Base-by-base conservation (phyloP, 2,888 invertebrate genomes). In the Parnassius orleans region DNA sequence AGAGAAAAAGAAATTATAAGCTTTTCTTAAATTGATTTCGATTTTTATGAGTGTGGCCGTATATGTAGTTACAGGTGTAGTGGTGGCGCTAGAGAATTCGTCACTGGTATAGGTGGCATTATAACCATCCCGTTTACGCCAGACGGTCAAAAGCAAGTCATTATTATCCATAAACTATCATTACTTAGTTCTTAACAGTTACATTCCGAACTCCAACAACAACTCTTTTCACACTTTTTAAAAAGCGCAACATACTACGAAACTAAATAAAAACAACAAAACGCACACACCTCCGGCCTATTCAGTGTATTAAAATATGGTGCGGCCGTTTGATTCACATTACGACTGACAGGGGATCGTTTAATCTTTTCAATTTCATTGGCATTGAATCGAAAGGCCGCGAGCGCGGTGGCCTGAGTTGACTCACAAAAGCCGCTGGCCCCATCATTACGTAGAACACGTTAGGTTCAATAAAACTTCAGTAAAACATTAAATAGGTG, bases 251-350 rank as follows among this genome's bases (percentile, higher is more conserved):
- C 44, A 44, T 11, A 12, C 1, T 3, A 12, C 11, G 10, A 43
- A 48, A 48, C 19, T 11, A 52, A 3, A 59, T 33, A 41, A 59
- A 52, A 50, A 53, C 44, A 33, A 57, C 19, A 48, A 42, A 48
- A 47, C 50, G 10, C 50, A 50, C 42, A 14, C 57, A 55, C 43
- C 50, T 42, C 44, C 48, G 58, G 68, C 67, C 65, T 66, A 67
- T 68, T 68, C 63, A 68, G 54, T 64, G 59, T 47, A 55, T 68
- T 68, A 75, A 77, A 74, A 79, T 79, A 78, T 77, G 79, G 77
- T 74, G 74, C 72, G 78, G 76, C 82, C 79, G 85, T 87, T 87
- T 82, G 81, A 84, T 84, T 86, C 82, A 78, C 84, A 85, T 87
- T 85, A 84, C 75, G 80, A 71, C 73, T 76, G 77, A 77, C 79